A percentile compares a stretch with the other conserved stretches of the same genome.
phyloP scores from a whole-genome alignment of 2,113 vertebrate genomes.

The Pluvialis apricaria region DNA sequence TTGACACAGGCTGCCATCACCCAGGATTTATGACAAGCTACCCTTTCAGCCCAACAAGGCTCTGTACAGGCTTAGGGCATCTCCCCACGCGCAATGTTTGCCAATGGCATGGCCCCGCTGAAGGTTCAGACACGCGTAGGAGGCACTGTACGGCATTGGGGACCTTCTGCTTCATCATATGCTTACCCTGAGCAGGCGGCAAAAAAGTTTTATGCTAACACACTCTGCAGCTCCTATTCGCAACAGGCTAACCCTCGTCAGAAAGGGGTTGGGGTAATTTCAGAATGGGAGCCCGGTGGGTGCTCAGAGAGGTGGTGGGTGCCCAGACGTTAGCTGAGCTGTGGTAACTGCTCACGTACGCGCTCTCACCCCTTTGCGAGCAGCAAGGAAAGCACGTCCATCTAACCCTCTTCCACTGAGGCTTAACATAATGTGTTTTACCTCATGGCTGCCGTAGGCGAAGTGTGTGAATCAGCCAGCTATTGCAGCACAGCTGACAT shows the following conservation, averaged over 20 bases:
- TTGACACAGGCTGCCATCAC: not conserved
- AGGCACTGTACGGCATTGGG: fast-evolving
- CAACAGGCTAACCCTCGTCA: fast-evolving
- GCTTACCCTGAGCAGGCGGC: not conserved
- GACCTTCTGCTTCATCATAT: not conserved
- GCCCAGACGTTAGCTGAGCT: not conserved
- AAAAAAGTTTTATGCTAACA: not conserved
- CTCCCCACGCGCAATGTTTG: fast-evolving
- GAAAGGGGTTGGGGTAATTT: not conserved
- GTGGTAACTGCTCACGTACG: not conserved
- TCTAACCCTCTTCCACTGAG: not conserved
- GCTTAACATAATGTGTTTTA: not conserved
- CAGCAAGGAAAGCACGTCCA: not conserved
- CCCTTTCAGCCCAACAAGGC: not conserved
- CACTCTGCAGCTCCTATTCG: not conserved
- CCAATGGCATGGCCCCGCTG: not conserved
- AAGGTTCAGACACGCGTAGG: not conserved
- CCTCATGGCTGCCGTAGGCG: not conserved
- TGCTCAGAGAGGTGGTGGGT: not conserved
- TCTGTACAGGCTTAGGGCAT: not conserved
- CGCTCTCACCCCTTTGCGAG: not conserved
- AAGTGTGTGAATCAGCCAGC: constrained; percentile 32
- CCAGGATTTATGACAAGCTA: not conserved
- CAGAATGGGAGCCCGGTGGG: not conserved
- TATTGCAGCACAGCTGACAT: constrained; percentile 28